Evolutionary conservation across 2,797 vertebrate genomes (phyloP), one percentile per base, ranked within the genome.

Genomic region (Peromyscus aztecus): DNA sequence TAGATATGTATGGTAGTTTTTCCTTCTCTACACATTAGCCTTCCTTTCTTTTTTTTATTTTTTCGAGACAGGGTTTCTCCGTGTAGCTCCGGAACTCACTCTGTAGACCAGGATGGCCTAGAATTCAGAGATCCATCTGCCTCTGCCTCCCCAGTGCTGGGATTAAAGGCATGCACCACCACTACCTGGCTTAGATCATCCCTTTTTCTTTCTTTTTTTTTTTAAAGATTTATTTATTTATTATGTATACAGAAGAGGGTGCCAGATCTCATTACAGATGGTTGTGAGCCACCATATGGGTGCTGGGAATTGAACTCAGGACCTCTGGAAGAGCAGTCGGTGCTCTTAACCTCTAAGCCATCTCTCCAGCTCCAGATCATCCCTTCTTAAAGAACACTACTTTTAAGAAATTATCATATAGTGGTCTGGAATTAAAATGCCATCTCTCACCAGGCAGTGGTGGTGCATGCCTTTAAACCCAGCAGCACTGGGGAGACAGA

Each of bases 361-460:
- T n/a, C n/a, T n/a, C n/a, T n/a, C n/a, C n/a, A n/a, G n/a, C n/a
- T n/a, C n/a, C n/a, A n/a, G n/a, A 23, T 17, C 52, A 37, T 87
- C 23, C 34, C 37, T 69, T 87, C 46, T 87, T 55, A 40, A 73
- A 73, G 86, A 90, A 71, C 81, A 85, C 34, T 14, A 90, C 13
- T 80, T 95, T 97, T 76, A 86, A 91, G 5, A 77, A 77, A 95
- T 55, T 92, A 37, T 71, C 84, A 29, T 37, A 29, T 37, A 55
- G 73, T 67, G 63, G 10, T n/a, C 27, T 88, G 21, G 52, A 81
- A 88, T 77, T 63, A 84, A 34, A 86, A 16, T 77, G 17, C 6
- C 94, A 0, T 77, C 16, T 87, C 24, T 55, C 8, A 27, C 10
- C 37, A 14, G 8, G 21, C 4, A 24, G 37, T 71, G 49, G n/a